phyloP scores from a whole-genome alignment of 2,113 vertebrate genomes.

The Uropsilus gracilis region DNA sequence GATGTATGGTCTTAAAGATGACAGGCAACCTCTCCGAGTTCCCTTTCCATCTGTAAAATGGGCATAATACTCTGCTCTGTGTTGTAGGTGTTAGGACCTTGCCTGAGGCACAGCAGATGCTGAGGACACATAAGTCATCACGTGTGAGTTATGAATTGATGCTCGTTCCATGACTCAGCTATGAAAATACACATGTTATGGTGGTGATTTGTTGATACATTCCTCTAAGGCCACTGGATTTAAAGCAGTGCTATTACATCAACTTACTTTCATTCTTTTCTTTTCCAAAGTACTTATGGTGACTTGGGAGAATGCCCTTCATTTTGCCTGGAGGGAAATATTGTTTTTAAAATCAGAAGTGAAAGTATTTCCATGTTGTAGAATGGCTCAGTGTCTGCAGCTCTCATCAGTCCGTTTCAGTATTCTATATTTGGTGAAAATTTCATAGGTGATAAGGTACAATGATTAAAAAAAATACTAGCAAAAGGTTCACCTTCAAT shows the following conservation, averaged over 20 bases:
- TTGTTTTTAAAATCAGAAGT: slow-evolving; percentile 27
- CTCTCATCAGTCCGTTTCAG: neutral
- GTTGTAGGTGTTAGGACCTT: too few species aligned
- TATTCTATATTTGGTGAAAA: neutral
- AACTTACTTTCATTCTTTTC: neutral
- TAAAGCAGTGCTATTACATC: neutral
- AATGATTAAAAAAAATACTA: neutral
- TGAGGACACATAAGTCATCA: neutral
- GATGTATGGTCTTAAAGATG: neutral
- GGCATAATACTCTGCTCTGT: neutral
- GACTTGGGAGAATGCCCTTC: neutral
- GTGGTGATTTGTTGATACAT: neutral
- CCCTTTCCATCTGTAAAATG: neutral
- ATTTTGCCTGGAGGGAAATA: slow-evolving; percentile 31
- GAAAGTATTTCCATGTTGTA: neutral
- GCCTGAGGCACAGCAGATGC: neutral
- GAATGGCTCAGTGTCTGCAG: neutral
- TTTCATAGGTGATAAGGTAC: neutral
- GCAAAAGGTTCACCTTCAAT: neutral
- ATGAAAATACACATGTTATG: neutral
- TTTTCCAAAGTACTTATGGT: neutral
- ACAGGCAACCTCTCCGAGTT: neutral
- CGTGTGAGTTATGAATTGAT: neutral
- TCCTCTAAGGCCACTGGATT: neutral
- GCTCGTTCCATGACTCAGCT: neutral